Evolutionary conservation across 2,113 vertebrate genomes (phyloP).

Genomic region (Bujurquina vittata): DNA sequence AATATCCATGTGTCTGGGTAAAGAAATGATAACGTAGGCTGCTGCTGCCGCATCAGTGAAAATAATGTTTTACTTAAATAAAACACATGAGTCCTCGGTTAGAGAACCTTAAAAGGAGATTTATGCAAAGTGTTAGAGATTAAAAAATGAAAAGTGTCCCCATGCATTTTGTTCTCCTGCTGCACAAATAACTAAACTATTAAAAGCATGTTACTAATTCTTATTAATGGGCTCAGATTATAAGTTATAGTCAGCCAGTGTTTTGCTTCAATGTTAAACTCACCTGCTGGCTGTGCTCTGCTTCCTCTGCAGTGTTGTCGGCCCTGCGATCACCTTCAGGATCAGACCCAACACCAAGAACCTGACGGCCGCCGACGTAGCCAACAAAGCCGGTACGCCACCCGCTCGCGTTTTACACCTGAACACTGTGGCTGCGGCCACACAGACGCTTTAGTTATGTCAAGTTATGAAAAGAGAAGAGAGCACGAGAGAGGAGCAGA

Average conservation of each 20-base stretch:
- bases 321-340: conserved; percentile 88
- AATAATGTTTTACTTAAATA: not conserved
- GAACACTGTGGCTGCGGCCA: too few species aligned
- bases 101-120: not conserved
- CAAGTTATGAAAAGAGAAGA: not conserved
- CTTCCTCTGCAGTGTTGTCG: conserved; percentile 83
- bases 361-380: conserved; percentile 82
- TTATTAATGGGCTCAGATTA: not conserved
- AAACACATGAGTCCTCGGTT: not conserved
- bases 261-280: not conserved
- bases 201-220: not conserved
- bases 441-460: not conserved
- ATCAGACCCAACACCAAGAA: conserved; percentile 89
- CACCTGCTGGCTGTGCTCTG: not conserved
- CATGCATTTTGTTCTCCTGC: not conserved
- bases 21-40: not conserved
- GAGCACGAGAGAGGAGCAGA: too few species aligned
- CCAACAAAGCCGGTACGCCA: conserved; percentile 83
- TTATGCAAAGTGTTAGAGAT: not conserved
- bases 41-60: not conserved
- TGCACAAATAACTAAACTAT: not conserved
- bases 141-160: not conserved
- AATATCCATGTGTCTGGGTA: not conserved
- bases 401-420: not conserved
- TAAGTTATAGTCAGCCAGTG: not conserved